Conservation (phyloP, 2,888 invertebrate species). For the Chelonus formosanus region DNA sequence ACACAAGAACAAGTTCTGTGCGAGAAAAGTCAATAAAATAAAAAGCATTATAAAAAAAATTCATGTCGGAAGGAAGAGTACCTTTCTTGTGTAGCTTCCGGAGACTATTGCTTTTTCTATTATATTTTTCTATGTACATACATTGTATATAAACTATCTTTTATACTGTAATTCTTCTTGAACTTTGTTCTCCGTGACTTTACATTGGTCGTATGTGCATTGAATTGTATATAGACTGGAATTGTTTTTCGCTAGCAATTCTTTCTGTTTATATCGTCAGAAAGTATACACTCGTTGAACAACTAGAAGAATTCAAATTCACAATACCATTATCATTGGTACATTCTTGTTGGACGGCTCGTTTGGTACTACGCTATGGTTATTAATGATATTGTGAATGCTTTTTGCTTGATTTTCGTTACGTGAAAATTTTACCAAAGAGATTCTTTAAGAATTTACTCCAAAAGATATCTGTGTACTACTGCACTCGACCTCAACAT, state of each 20-base stretch:
- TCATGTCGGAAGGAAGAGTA: background rate
- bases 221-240: too few relatives aligned
- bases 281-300: too few relatives aligned
- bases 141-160: background rate
- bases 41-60: constrained; percentile 1
- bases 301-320: too few relatives aligned
- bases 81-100: background rate
- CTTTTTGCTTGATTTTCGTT: background rate
- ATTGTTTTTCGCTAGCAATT: too few relatives aligned
- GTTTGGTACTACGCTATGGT: too few relatives aligned
- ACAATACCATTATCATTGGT: background rate
- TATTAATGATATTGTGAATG: too few relatives aligned
- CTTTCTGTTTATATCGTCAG: too few relatives aligned
- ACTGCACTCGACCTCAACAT: background rate
- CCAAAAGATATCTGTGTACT: background rate
- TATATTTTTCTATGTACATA: background rate
- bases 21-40: constrained; percentile 3
- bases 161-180: too few relatives aligned
- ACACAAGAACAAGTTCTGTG: constrained; percentile 1
- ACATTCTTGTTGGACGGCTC: background rate
- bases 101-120: background rate
- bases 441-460: background rate
- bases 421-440: background rate
- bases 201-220: background rate
- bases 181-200: background rate